Conservation (phyloP, 1,140 invertebrate species). For the Zelostemma sp. region DNA sequence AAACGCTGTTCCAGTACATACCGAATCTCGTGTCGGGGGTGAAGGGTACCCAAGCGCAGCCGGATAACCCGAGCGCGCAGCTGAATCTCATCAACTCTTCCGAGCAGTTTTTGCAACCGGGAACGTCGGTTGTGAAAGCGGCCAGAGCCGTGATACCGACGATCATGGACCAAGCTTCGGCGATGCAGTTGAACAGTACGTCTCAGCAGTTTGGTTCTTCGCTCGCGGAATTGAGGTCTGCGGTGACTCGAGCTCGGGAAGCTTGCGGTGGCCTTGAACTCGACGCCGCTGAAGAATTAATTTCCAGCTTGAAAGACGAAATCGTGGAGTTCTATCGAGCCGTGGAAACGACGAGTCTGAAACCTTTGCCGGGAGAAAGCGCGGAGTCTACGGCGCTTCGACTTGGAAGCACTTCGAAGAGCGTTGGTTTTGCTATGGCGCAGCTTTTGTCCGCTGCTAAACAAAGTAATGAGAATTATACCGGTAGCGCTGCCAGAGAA, state of each 20-base stretch:
- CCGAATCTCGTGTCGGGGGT: conserved; percentile 86
- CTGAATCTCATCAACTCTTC: conserved; percentile 88
- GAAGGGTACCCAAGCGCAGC: conserved; percentile 79
- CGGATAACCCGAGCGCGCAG: conserved; percentile 82
- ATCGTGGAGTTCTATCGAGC: conserved; percentile 84
- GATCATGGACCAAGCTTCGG: conserved; percentile 83
- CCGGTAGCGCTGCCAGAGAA: conserved; percentile 84
- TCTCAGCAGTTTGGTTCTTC: conserved; percentile 82
- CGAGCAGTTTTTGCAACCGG: conserved; percentile 86
- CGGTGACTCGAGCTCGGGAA: conserved; percentile 86
- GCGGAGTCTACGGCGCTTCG: conserved; percentile 81
- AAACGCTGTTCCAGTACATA: conserved; percentile 82
- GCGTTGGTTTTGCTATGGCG: conserved; percentile 77
- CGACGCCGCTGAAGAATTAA: conserved; percentile 85
- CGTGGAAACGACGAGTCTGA: conserved; percentile 77
- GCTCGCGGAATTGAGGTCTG: conserved; percentile 83
- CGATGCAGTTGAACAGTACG: conserved; percentile 77
- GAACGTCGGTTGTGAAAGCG: conserved; percentile 79
- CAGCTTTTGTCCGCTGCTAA: conserved; percentile 87
- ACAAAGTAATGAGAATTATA: conserved; percentile 88
- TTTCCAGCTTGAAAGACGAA: conserved; percentile 84
- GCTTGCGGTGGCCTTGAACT: conserved; percentile 90
- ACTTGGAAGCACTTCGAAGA: conserved; percentile 77
- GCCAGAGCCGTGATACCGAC: conserved; percentile 88
- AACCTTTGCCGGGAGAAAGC: conserved; percentile 89